Base-by-base conservation (phyloP, 2,113 vertebrate species). In the Catharus bicknelli region DNA sequence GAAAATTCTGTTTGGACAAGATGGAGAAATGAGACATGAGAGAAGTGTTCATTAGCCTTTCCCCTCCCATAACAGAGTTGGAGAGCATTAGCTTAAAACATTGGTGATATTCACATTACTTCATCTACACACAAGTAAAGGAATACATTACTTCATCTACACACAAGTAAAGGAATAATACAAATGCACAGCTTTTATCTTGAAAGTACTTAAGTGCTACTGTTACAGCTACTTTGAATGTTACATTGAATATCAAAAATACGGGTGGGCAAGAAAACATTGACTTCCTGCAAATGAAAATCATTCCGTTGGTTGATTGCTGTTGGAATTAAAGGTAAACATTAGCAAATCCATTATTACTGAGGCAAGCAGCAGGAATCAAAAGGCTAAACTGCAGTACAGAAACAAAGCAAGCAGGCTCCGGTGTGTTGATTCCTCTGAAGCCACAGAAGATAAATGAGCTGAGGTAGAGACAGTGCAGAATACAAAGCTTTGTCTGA, bases 401-500 rank as follows among this genome's bases (percentile, higher is more conserved):
- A 67, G 72, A 73, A 80, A 73, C 77, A 96, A 86, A 81, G 78
- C 25, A 75, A 80, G 48, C 36, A 77, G 47, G n/a, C 62, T 93
- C 38, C 2, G 0, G 36, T 43, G 45, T n/a, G 30, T 47, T 40
- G 11, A 40, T 89, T 82, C 75, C 68, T 87, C 45, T 89, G 75
- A 73, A 90, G 76, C 21, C 77, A 51, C 45, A 51, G 51, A 68
- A 95, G 92, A 97, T 68, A 91, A 97, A 96, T 2, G 89, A 95
- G 70, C 68, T 84, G 57, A 93, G 48, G 88, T 22, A 95, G 88
- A 95, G 84, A 79, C 78, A 87, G 94, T 91, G 84, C 86, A 96
- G 88, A 84, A 95, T 54, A 67, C 83, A 87, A 83, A 95, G 86
- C 92, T 96, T 94, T 92, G 75, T 94, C 94, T 95, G 73, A 96